Evolutionary conservation across 2,888 invertebrate genomes (phyloP).

Genomic region (Ennomos fuscantarius): DNA sequence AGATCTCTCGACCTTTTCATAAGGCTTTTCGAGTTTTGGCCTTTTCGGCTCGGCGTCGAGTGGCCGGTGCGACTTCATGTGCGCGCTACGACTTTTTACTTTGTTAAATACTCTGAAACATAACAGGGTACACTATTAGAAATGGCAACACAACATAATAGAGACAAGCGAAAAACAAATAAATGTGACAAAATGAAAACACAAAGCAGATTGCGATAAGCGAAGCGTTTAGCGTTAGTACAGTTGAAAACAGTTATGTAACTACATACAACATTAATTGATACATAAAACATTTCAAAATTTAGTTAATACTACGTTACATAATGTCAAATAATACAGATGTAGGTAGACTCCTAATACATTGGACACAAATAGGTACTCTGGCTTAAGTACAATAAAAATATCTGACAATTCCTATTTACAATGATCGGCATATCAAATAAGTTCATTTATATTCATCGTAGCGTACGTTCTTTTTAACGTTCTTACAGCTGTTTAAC

Average conservation of each 20-base stretch:
- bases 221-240: slow-evolving; percentile 71
- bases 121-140: slow-evolving; percentile 79
- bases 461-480: slow-evolving; percentile 42
- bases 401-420: slow-evolving; percentile 58
- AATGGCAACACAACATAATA: slow-evolving; percentile 64
- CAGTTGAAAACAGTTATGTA: slow-evolving; percentile 61
- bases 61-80: slow-evolving; percentile 99
- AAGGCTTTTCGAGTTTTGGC: slow-evolving; percentile 86
- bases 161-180: slow-evolving; percentile 53
- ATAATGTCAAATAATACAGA: slow-evolving; percentile 61
- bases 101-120: slow-evolving; percentile 97
- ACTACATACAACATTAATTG: slow-evolving; percentile 60
- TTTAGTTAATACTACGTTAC: slow-evolving; percentile 62
- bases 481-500: not conserved
- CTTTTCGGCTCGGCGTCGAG: slow-evolving; percentile 92
- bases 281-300: slow-evolving; percentile 64
- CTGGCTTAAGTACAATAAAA: slow-evolving; percentile 62
- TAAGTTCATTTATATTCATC: slow-evolving; percentile 43
- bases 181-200: slow-evolving; percentile 44
- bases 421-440: slow-evolving; percentile 60
- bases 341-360: slow-evolving; percentile 49
- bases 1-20: slow-evolving; percentile 83
- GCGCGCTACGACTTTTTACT: slow-evolving; percentile 99
- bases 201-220: slow-evolving; percentile 58
- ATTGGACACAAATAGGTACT: slow-evolving; percentile 67